Base-by-base conservation (phyloP, 2,888 invertebrate genomes). In the Schrankia costaestrigalis region DNA sequence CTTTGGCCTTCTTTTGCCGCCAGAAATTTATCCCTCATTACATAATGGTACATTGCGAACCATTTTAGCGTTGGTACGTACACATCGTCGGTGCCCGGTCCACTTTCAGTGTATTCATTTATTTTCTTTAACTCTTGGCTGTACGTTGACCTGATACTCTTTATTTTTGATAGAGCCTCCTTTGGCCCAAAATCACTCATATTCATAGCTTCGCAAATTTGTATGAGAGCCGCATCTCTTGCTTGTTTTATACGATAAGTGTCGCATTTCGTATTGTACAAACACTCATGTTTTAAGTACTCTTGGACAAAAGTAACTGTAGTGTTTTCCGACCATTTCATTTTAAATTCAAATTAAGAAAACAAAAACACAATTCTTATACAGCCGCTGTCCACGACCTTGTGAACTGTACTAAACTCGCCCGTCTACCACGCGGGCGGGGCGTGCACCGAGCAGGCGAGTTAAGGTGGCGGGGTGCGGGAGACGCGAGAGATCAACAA, bases 61-160 rank as follows among this genome's bases (percentile, higher is more conserved):
- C 31, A 31, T 26, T 31, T 31, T 6, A 31, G 11, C 6, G 10
- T 15, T 18, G 31, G 25, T 23, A 32, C 13, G 19, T 37, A 29
- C 15, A 35, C 26, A 26, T 39, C 22, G 11, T 33, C 29, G 7
- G 26, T 15, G 5, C 26, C 32, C n/a, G 36, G 30, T 26, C 35
- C 35, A 29, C 26, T 22, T 31, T 35, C 33, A 9, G 14, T 32
- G n/a, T 21, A 35, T n/a, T 39, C 24, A 15, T 35, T 21, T 12
- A 28, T 34, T 40, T 44, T 40, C 13, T 30, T 35, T 11, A 27
- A 8, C 14, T 47, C 43, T 26, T 41, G 44, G 24, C 31, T 33
- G 12, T 44, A 41, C 8, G 43, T 44, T 3, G 43, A 41, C 11
- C 41, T 32, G 10, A 45, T 17, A 24, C 25, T 44, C 41, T 38